These are phyloP conservation scores for Esox niger DNA, from an alignment of 2,113 vertebrate species.

Conservation along the genomic window DNA sequence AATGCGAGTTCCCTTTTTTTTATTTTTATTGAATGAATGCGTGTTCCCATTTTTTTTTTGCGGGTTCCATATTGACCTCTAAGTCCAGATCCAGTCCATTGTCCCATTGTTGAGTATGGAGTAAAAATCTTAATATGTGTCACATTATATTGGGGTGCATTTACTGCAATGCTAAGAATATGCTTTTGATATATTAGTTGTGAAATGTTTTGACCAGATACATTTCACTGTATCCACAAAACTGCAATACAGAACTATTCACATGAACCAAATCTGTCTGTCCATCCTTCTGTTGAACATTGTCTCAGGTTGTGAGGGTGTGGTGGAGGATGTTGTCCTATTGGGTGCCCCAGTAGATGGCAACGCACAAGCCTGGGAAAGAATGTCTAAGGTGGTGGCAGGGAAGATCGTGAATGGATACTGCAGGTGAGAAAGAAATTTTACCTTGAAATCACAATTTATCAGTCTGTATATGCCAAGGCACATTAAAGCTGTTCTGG, in stretches of 20 bases:
- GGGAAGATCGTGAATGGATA: conserved; percentile 93
- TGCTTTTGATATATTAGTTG: not conserved
- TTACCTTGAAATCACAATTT: no score
- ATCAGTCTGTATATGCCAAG: no score
- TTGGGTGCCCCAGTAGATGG: conserved; percentile 93
- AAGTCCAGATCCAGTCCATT: no score
- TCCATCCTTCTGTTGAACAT: conserved; percentile 7
- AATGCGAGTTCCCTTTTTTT: no score
- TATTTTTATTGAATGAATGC: no score
- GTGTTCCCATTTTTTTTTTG: no score
- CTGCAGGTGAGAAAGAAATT: conserved; percentile 78
- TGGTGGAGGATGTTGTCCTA: conserved; percentile 89
- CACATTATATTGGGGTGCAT: no score
- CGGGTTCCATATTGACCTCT: no score
- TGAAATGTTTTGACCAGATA: not conserved
- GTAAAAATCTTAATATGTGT: no score
- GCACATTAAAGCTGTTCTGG: no score
- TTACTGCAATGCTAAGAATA: not conserved
- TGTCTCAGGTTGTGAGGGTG: conserved; percentile 80
- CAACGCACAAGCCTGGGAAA: conserved; percentile 85
- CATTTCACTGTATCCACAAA: not conserved
- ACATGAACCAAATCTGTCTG: not conserved
- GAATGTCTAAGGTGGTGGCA: conserved; percentile 82
- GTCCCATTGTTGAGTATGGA: no score
- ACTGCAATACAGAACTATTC: not conserved